Evolutionary conservation across 2,113 vertebrate species (phyloP).

Genomic region (Bungarus multicinctus): DNA sequence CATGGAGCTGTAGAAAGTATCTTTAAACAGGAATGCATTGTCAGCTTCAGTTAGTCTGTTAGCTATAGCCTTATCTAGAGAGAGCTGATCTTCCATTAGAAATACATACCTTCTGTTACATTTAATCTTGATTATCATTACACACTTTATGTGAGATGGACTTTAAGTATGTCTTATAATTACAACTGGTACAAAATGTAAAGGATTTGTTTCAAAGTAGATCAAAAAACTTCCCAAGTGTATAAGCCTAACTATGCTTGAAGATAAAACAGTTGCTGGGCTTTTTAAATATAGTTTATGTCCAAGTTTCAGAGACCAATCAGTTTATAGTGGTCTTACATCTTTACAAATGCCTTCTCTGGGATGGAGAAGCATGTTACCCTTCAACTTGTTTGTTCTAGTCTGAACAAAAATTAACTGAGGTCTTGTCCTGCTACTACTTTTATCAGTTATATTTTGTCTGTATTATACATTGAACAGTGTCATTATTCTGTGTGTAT

Average conservation of each 20-base stretch:
- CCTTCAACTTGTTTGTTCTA: neutral
- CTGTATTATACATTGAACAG: neutral
- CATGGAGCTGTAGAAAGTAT: neutral
- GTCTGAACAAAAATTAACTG: neutral
- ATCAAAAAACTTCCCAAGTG: neutral
- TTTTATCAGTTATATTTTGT: neutral
- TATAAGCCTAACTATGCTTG: neutral
- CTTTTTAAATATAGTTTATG: neutral
- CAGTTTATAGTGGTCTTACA: neutral
- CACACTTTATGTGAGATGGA: neutral
- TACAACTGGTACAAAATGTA: neutral
- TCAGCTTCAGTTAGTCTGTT: neutral
- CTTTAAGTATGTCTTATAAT: neutral
- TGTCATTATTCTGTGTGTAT: neutral
- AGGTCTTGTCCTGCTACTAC: neutral
- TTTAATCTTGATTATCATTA: neutral
- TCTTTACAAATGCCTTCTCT: neutral
- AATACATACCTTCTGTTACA: neutral
- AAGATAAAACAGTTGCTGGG: neutral
- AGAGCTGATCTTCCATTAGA: neutral
- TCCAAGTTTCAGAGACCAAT: neutral
- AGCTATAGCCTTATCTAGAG: neutral
- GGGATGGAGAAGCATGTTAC: neutral
- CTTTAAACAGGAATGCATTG: neutral
- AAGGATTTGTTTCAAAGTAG: neutral